phyloP scores from a whole-genome alignment of 2,888 invertebrate genomes.

The Lithophane socia region DNA sequence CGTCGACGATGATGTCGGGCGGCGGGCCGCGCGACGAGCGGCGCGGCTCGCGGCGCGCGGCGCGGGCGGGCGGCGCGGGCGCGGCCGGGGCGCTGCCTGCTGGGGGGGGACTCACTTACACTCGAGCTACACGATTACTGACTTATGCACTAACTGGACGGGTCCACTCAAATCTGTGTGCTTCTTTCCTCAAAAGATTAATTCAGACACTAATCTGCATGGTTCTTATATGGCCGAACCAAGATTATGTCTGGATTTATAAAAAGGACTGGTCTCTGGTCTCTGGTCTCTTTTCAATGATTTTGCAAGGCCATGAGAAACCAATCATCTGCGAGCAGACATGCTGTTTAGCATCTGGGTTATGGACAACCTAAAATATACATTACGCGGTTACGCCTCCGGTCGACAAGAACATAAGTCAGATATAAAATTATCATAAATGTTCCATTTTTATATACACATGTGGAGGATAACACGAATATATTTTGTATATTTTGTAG shows the following conservation, averaged over 20 bases:
- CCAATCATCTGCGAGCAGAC: too few relatives aligned
- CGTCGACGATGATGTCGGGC: constrained; percentile 84
- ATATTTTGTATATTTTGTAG: too few relatives aligned
- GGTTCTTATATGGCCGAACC: not conserved
- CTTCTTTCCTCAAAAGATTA: not conserved
- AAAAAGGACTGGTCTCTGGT: not conserved
- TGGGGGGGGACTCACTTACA: not conserved
- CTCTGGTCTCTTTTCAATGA: not conserved
- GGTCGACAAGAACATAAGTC: too few relatives aligned
- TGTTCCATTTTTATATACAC: too few relatives aligned
- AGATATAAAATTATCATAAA: too few relatives aligned
- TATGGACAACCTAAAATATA: too few relatives aligned
- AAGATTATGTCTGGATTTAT: not conserved
- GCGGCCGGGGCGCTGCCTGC: constrained; percentile 76
- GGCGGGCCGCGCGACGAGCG: constrained; percentile 78
- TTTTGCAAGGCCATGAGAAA: too few relatives aligned
- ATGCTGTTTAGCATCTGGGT: too few relatives aligned
- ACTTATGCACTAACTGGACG: too few relatives aligned
- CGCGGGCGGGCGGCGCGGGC: constrained; percentile 87
- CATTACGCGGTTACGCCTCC: too few relatives aligned
- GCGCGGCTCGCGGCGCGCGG: constrained; percentile 83
- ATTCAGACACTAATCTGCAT: not conserved
- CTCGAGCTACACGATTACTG: not conserved
- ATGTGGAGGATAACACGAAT: not conserved
- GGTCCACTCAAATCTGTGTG: not conserved